Percentiles rank a stretch among this genome's conserved stretches.
Conservation (phyloP, 2,888 invertebrate genomes). For the Athalia circularis region DNA sequence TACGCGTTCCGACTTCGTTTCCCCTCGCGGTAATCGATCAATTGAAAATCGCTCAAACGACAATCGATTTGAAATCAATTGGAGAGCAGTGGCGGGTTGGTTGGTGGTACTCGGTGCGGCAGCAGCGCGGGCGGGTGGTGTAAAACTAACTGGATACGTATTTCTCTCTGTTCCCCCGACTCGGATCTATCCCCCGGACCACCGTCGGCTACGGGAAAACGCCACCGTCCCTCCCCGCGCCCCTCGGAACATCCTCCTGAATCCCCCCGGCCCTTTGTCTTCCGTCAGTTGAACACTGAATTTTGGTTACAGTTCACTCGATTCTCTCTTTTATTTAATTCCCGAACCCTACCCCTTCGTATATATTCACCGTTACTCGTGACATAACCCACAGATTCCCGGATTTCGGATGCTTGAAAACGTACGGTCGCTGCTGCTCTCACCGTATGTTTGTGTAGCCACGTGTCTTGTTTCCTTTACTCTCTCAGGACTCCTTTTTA, state of each 20-base stretch:
- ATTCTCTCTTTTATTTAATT: conserved; percentile 61
- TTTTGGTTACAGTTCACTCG: conserved; percentile 68
- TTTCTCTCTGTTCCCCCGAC: conserved; percentile 36
- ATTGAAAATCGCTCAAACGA: conserved; percentile 72
- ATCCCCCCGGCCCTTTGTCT: conserved; percentile 61
- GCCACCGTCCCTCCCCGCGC: conserved; percentile 43
- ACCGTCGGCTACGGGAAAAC: conserved; percentile 14
- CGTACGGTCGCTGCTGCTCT: no score
- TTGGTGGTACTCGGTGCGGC: neutral
- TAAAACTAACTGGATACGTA: conserved; percentile 65
- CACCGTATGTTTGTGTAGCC: no score
- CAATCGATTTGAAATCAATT: conserved; percentile 73
- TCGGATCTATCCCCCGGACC: conserved; percentile 28
- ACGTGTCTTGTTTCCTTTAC: no score
- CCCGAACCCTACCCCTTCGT: neutral
- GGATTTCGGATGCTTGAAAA: conserved; percentile 7
- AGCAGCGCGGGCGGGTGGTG: conserved; percentile 55
- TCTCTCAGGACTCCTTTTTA: no score
- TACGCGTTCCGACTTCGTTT: conserved; percentile 51
- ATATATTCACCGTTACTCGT: neutral
- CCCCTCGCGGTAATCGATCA: conserved; percentile 68
- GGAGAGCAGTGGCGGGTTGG: conserved; percentile 42
- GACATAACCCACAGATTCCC: neutral
- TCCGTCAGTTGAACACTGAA: conserved; percentile 64
- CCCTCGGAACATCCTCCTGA: conserved; percentile 47